Base-by-base conservation (phyloP, 1,140 invertebrate species). In the Drosophila tropicalis region DNA sequence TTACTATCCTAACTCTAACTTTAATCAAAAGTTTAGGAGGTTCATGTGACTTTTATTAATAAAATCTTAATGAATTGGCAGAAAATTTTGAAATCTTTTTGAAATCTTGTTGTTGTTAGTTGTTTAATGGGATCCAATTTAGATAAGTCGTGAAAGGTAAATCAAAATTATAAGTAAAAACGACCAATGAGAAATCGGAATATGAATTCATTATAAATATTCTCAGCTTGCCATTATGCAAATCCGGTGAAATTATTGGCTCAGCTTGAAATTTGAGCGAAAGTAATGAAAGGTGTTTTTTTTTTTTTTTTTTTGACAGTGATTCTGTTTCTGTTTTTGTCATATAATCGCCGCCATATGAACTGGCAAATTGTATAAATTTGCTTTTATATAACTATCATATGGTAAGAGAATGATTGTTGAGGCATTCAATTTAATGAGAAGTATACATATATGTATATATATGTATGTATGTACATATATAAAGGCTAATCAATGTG, bases 401-500 rank as follows among this genome's bases (percentile, higher is more conserved):
- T 62, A 62, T 62, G 66, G 32, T 51, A 22, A 3, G 7, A 51
- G 32, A 36, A 51, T 32, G 39, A n/a, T 29, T 22, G 66, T 47
- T 54, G 47, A 32, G 34, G 60, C 62, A 17, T 54, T 63, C 34
- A 63, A 51, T 15, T 39, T 19, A 55, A 56, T 54, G 29, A 22
- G 15, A 34, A 22, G 19, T 32, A 29, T 5, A 39, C 36, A 9
- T 17, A 44, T 36, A 22, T 60, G 2, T 39, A 39, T 58, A 3
- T 36, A 15, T 6, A 5, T 7, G 4, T 34, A 34, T n/a, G 17
- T 15, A 54, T 19, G 39, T 19, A 1, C 5, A 36, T 34, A 58
- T 13, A 44, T 9, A 39, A 10, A 47, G 17, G 60, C 40, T 60
- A 76, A 76, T 69, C 72, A 62, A 63, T 56, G 61, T 69, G 47